Percentiles rank a stretch among this genome's conserved stretches.
Conservation (phyloP, 2,113 vertebrate genomes). For the Megatriorchis doriae region DNA sequence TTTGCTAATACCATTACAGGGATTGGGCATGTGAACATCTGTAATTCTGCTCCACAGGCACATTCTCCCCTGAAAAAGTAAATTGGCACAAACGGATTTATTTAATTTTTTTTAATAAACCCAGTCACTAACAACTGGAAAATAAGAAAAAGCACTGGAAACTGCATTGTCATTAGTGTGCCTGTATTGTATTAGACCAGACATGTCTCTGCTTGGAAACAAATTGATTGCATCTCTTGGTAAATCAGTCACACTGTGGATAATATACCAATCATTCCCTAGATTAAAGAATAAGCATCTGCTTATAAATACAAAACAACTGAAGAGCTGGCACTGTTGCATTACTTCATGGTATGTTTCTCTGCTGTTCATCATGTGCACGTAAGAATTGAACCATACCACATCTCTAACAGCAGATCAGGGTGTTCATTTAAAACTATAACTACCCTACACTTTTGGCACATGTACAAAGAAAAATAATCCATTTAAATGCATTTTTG, state of each 20-base stretch:
- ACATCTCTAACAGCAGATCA: background rate
- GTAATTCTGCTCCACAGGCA: background rate
- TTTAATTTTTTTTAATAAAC: background rate
- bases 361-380: background rate
- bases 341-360: background rate
- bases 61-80: background rate
- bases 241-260: conserved; percentile 3
- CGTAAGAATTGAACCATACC: background rate
- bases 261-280: background rate
- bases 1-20: background rate
- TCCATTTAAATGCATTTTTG: background rate
- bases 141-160: background rate
- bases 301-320: conserved; percentile 19
- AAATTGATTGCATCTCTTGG: conserved; percentile 29
- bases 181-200: conserved; percentile 3
- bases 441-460: background rate
- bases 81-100: background rate
- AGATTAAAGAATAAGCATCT: conserved; percentile 31
- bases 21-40: background rate
- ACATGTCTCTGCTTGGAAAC: conserved; percentile 2
- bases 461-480: background rate
- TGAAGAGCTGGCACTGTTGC: background rate
- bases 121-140: background rate
- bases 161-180: background rate
- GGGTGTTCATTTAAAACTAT: background rate